phyloP scores from a whole-genome alignment of 64 coral and sea anemone species.

The Montipora cactus region DNA sequence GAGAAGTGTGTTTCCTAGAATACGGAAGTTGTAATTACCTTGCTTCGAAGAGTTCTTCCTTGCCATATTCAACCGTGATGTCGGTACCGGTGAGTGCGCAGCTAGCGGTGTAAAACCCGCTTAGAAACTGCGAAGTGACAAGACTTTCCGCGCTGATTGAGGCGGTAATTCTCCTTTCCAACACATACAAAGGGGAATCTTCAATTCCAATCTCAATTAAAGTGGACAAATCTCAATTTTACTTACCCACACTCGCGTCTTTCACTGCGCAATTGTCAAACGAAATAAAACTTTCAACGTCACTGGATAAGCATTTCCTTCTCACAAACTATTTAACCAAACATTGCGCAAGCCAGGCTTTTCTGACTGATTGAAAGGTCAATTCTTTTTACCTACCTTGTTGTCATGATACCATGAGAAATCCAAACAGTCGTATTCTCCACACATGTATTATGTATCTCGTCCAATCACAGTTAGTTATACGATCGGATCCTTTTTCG shows the following conservation, averaged over 20 bases:
- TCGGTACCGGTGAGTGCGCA: not conserved
- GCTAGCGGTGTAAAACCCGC: not conserved
- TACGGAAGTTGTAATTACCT: conserved; percentile 2
- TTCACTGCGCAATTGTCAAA: not conserved
- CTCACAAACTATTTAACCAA: not conserved
- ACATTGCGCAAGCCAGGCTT: not conserved
- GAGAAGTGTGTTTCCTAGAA: not conserved
- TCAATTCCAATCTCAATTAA: too few species aligned
- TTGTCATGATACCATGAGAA: not conserved
- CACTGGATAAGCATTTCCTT: not conserved
- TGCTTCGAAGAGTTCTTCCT: conserved; percentile 16
- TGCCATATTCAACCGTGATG: conserved; percentile 37
- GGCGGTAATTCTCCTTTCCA: conserved; percentile 9
- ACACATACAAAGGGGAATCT: not conserved
- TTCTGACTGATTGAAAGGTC: not conserved
- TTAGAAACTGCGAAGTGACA: not conserved
- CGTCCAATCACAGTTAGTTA: not conserved
- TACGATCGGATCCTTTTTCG: not conserved
- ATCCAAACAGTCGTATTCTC: not conserved
- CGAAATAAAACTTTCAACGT: not conserved
- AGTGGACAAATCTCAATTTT: not conserved
- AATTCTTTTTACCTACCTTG: conserved; percentile 9
- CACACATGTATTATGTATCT: not conserved
- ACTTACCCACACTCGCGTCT: not conserved
- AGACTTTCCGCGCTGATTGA: conserved; percentile 37